Evolutionary conservation across 2,888 invertebrate species (phyloP).

Genomic region (Phyllotreta striolata): DNA sequence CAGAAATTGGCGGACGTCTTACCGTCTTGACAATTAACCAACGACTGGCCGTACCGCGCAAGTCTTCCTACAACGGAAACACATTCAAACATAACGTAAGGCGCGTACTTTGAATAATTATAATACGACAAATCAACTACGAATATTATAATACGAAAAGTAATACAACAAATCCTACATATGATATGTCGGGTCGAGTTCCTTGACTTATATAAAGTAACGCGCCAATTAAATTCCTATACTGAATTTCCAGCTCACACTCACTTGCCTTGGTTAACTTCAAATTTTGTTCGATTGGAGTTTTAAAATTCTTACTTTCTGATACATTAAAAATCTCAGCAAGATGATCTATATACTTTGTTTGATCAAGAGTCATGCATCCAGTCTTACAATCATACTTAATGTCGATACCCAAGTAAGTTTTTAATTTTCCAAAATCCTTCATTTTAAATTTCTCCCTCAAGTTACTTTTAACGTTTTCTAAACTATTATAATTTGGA

Average conservation of each 20-base stretch:
- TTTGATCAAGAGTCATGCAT: constrained; percentile 26
- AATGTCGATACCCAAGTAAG: constrained; percentile 30
- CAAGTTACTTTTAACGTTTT: constrained; percentile 29
- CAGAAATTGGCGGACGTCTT: no score
- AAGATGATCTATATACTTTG: constrained; percentile 30
- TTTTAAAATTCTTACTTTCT: constrained; percentile 28
- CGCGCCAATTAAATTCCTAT: constrained; percentile 31
- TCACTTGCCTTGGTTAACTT: constrained; percentile 18
- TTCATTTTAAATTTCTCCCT: constrained; percentile 34
- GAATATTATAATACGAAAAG: no score
- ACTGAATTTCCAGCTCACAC: constrained; percentile 14
- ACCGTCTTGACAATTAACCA: no score
- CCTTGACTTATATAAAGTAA: constrained; percentile 31
- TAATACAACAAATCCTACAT: constrained; percentile 32
- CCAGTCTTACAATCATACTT: constrained; percentile 26
- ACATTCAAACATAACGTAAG: no score
- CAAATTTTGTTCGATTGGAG: constrained; percentile 32
- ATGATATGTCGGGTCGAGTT: constrained; percentile 35
- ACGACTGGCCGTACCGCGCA: no score
- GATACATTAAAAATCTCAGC: constrained; percentile 26
- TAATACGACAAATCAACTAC: no score
- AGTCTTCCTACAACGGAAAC: no score
- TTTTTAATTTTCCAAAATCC: constrained; percentile 33
- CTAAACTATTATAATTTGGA: no score
- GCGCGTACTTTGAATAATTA: no score